These are phyloP conservation scores for Parochlus steinenii DNA, from an alignment of 2,888 invertebrate species.

Conservation along the genomic window DNA sequence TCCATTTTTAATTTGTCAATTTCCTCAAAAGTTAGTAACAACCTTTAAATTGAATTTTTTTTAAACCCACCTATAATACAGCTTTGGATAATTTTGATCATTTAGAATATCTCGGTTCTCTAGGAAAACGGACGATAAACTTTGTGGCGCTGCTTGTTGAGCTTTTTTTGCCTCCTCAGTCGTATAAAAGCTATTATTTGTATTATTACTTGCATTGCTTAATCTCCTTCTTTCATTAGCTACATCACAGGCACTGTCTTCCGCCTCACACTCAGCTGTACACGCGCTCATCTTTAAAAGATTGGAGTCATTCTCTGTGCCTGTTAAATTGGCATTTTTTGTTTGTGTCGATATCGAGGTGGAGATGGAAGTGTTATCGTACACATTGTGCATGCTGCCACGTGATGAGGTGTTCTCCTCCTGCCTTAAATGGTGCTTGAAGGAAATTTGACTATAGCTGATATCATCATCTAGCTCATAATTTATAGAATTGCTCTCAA, in stretches of 20 bases:
- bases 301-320: slow-evolving; percentile 21
- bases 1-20: too few species aligned
- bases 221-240: slow-evolving; percentile 15
- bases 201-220: slow-evolving; percentile 16
- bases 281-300: too few species aligned
- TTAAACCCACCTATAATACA: too few species aligned
- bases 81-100: slow-evolving; percentile 27
- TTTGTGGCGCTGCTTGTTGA: slow-evolving; percentile 11
- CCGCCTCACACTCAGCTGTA: too few species aligned
- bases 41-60: too few species aligned
- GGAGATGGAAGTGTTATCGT: slow-evolving; percentile 22
- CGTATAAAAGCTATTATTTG: slow-evolving; percentile 14
- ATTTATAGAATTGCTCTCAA: slow-evolving; percentile 37
- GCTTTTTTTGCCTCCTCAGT: slow-evolving; percentile 14
- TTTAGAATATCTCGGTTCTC: slow-evolving; percentile 31
- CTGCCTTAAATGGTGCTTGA: slow-evolving; percentile 18
- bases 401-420: slow-evolving; percentile 22
- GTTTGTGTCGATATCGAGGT: slow-evolving; percentile 11
- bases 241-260: slow-evolving; percentile 14
- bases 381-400: slow-evolving; percentile 29
- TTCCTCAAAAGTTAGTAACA: too few species aligned
- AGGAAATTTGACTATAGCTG: slow-evolving; percentile 26
- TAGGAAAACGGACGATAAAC: slow-evolving; percentile 29
- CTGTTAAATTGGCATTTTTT: not conserved
- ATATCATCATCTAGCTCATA: slow-evolving; percentile 31